A percentile compares a stretch with the other conserved stretches of the same genome.
phyloP scores from a whole-genome alignment of 2,888 invertebrate species.

The Aspidiotus rigidus region DNA sequence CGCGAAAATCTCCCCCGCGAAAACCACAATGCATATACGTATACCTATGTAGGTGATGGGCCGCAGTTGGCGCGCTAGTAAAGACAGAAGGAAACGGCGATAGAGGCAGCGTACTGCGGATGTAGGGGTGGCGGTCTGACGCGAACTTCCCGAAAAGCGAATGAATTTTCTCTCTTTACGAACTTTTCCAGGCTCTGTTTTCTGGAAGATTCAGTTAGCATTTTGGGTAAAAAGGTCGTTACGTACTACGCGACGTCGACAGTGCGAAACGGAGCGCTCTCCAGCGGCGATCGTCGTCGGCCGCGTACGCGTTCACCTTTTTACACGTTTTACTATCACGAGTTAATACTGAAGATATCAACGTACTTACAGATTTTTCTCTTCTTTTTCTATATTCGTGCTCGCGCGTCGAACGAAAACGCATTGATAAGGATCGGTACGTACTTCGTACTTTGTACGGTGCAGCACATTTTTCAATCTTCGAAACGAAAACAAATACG shows the following conservation, averaged over 20 bases:
- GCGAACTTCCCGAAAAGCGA: neutral
- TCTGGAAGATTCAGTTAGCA: slow-evolving; percentile 25
- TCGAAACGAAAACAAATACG: too few relatives aligned
- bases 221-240: slow-evolving; percentile 19
- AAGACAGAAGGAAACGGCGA: slow-evolving; percentile 7
- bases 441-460: too few relatives aligned
- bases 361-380: neutral
- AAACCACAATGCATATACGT: too few relatives aligned
- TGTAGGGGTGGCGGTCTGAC: slow-evolving; percentile 6
- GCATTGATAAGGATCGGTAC: slow-evolving; percentile 23
- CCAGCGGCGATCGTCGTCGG: slow-evolving; percentile 28
- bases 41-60: neutral
- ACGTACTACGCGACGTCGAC: neutral
- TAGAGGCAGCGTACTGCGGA: neutral
- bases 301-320: slow-evolving; percentile 9
- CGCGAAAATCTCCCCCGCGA: too few relatives aligned
- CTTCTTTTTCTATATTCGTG: neutral
- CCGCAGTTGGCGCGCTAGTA: neutral
- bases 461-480: too few relatives aligned
- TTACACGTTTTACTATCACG: neutral
- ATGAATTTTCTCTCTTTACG: neutral
- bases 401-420: slow-evolving; percentile 5
- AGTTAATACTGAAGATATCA: too few relatives aligned
- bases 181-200: slow-evolving; percentile 28
- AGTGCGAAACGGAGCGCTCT: slow-evolving; percentile 27